Conservation (phyloP, 2,113 vertebrate genomes). For the Muscicapa adusta region DNA sequence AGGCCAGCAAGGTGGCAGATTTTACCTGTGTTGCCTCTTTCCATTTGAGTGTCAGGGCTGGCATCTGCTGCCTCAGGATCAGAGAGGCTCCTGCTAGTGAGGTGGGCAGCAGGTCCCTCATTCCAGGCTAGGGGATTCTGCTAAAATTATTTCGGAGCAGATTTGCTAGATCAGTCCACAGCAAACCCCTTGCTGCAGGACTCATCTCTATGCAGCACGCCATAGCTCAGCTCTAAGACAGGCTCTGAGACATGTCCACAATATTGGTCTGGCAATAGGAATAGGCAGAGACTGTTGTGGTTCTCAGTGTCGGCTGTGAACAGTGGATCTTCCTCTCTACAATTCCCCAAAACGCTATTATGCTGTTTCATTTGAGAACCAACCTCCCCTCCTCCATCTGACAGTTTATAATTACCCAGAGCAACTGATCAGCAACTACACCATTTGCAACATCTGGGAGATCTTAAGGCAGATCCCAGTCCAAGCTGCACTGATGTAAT, state of each 20-base stretch:
- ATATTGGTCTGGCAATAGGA: background rate
- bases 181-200: background rate
- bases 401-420: constrained; percentile 11
- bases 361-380: background rate
- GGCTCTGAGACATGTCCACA: rapidly evolving
- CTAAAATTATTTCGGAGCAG: background rate
- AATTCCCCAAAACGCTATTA: background rate
- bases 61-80: background rate
- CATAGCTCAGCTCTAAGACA: background rate
- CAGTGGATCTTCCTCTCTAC: background rate
- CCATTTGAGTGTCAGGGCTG: background rate
- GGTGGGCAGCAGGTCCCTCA: background rate
- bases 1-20: background rate
- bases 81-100: background rate
- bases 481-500: constrained; percentile 58
- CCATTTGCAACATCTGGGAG: constrained; percentile 43
- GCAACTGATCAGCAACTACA: background rate
- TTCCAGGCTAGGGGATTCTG: background rate
- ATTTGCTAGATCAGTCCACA: background rate
- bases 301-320: background rate
- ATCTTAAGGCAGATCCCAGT: constrained; percentile 46
- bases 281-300: background rate
- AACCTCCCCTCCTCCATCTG: background rate
- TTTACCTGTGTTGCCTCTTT: background rate
- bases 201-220: rapidly evolving